These are phyloP conservation scores for Xyrichtys novacula DNA, from an alignment of 2,797 vertebrate genomes.

Conservation along the genomic window DNA sequence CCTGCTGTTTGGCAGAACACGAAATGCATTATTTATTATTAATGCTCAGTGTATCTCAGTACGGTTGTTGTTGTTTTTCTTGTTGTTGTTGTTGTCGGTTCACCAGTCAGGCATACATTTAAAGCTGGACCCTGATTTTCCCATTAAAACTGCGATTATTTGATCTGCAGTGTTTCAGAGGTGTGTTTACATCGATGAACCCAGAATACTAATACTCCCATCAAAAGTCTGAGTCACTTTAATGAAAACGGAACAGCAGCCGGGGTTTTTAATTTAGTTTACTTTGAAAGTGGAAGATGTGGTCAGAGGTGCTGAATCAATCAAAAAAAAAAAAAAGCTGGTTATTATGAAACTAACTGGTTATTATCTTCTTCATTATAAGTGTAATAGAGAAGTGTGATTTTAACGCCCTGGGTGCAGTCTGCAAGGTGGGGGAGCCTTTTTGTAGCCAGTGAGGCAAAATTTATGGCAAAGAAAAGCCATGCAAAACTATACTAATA, in stretches of 20 bases:
- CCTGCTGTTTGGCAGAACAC: slow-evolving; percentile 35
- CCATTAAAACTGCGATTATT: not conserved
- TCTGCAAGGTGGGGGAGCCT: no score
- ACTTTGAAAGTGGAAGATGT: not conserved
- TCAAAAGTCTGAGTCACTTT: not conserved
- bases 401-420: no score
- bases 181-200: not conserved
- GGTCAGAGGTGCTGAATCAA: not conserved
- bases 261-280: not conserved
- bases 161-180: not conserved
- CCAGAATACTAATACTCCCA: not conserved
- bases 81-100: slow-evolving; percentile 7
- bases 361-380: no score
- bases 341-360: no score
- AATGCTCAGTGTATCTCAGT: slow-evolving; percentile 32
- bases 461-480: no score
- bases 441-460: no score
- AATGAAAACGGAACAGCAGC: not conserved
- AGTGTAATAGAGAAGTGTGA: no score
- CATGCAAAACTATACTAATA: no score
- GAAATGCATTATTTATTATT: slow-evolving; percentile 62
- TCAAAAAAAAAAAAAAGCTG: no score
- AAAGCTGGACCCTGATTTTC: not conserved
- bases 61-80: slow-evolving; percentile 17
- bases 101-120: not conserved